Conservation (phyloP, 2,797 vertebrate genomes). For the Silurus lanzhouensis region DNA sequence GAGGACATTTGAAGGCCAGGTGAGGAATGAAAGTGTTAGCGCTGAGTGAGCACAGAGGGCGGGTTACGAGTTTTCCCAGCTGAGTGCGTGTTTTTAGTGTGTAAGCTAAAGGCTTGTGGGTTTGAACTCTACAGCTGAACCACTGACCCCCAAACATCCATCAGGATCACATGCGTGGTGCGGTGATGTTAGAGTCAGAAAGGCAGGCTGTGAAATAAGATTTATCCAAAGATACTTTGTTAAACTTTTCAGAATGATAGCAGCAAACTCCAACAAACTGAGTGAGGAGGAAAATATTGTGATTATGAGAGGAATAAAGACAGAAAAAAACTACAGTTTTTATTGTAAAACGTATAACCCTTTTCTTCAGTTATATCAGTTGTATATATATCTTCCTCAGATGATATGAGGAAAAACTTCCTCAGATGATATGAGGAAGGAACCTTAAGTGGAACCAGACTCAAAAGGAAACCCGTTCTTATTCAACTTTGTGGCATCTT, state of each 20-base stretch:
- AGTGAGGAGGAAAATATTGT: neutral
- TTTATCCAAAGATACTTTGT: neutral
- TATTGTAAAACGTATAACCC: too few relatives aligned
- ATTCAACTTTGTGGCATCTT: too few relatives aligned
- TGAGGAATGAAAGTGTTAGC: conserved; percentile 81
- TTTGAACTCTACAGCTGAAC: conserved; percentile 82
- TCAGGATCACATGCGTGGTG: conserved; percentile 65
- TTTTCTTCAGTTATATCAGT: too few relatives aligned
- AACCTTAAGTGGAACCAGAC: too few relatives aligned
- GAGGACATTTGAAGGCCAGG: conserved; percentile 70
- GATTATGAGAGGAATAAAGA: neutral
- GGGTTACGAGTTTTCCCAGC: conserved; percentile 78
- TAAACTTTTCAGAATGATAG: neutral
- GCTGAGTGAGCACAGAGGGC: conserved; percentile 63
- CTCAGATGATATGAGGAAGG: too few relatives aligned
- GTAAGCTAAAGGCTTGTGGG: conserved; percentile 62
- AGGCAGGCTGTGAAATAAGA: neutral
- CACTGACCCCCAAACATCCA: conserved; percentile 77
- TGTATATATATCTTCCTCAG: too few relatives aligned
- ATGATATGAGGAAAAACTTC: too few relatives aligned
- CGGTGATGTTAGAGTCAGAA: conserved; percentile 39
- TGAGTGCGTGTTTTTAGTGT: conserved; percentile 58
- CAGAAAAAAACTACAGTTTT: neutral
- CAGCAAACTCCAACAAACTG: neutral
- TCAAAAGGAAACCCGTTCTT: neutral